A percentile compares a stretch with the other conserved stretches of the same genome.
These are phyloP conservation scores for Oreohelix idahoensis DNA, from an alignment of 1,140 invertebrate species.

Conservation along the genomic window DNA sequence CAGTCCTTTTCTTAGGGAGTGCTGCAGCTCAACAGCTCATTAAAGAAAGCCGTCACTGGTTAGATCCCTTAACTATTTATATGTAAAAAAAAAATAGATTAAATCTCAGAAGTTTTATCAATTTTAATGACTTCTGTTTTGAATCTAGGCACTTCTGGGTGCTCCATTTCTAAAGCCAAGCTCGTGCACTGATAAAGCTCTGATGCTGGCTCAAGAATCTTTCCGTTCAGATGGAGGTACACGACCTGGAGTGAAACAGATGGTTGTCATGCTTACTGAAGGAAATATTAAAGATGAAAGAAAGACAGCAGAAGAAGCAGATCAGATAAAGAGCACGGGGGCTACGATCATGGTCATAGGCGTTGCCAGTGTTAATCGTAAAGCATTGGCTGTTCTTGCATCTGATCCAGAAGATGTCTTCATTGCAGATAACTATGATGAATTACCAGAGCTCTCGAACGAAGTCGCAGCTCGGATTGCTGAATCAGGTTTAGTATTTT, in stretches of 20 bases:
- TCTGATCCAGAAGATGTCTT: not conserved
- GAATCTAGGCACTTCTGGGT: not conserved
- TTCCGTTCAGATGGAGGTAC: not conserved
- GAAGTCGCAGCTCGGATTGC: not conserved
- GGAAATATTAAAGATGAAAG: not conserved
- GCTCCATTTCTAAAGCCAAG: not conserved
- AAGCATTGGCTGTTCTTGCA: not conserved
- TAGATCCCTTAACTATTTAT: not conserved
- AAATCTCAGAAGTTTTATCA: not conserved
- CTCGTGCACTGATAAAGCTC: not conserved
- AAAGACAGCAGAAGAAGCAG: not conserved
- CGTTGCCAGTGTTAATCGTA: not conserved
- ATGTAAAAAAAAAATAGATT: not conserved
- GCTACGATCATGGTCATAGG: not conserved
- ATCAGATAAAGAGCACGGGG: not conserved
- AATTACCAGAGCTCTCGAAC: not conserved
- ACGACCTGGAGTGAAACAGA: not conserved
- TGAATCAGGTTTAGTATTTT: not conserved
- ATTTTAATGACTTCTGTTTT: not conserved
- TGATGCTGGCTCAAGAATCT: not conserved
- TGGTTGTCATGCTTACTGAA: not conserved
- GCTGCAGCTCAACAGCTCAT: too few relatives aligned
- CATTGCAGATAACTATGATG: slow-evolving; percentile 1
- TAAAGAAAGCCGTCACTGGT: too few relatives aligned
- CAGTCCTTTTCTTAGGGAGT: too few relatives aligned